Evolutionary conservation across 2,888 invertebrate genomes (phyloP), one percentile per base, ranked within the genome.

Genomic region (Brassicogethes aeneus): DNA sequence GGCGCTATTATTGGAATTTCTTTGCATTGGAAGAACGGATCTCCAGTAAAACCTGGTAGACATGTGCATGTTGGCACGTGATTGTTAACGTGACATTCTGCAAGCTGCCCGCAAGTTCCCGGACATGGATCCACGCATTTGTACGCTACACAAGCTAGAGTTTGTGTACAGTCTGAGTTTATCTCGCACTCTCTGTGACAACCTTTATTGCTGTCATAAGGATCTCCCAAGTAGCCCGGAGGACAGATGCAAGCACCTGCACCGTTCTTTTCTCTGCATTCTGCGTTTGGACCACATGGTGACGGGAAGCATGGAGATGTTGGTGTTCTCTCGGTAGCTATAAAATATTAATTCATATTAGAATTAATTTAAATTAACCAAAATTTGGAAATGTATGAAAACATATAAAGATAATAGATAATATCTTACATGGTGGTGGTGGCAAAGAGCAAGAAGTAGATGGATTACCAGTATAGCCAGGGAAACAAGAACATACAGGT

Each of bases 81-180:
- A 48, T 82, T 80, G 52, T 80, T 77, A 1, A 88, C 86, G 7
- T 74, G 75, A 57, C 91, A 91, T 57, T 84, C 78, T 3, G 91
- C 88, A 50, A 80, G 75, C 36, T 76, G 74, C 10, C 91, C 91
- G 62, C 92, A 92, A 14, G 85, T 85, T 50, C 85, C 85, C 1
- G 81, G 81, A 56, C 90, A 91, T 1, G 90, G 90, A 68, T 91
- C 85, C 16, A 82, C 74, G 59, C 92, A 92, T 67, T 89, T 88
- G 56, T 77, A 86, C 35, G 85, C 77, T 17, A 84, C 79, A 59
- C 93, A 93, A 13, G 88, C 80, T 46, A 85, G 70, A 44, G 75
- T 73, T 1, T 75, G 66, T n/a, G 75, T 68, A 55, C 91, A 91
- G 49, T 90, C 89, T 32, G 76, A 76, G 59, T 85, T 89, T 38